Percentiles rank a stretch among this genome's conserved stretches.
phyloP scores from a whole-genome alignment of 2,888 invertebrate species.

The Diplolepis rosae region DNA sequence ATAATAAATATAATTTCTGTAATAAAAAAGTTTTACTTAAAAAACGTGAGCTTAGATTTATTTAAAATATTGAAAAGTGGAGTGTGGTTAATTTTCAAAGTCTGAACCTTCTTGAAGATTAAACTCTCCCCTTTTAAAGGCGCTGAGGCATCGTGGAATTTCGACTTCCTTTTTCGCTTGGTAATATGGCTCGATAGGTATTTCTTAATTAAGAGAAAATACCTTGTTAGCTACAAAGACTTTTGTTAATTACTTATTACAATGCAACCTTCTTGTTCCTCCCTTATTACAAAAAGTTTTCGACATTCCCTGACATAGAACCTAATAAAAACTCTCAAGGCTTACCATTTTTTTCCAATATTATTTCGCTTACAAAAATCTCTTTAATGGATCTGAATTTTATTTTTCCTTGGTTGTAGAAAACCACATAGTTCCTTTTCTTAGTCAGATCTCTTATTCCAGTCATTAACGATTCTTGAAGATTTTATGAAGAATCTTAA shows the following conservation, averaged over 20 bases:
- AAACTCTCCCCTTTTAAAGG: slow-evolving; percentile 61
- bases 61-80: background rate
- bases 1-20: background rate
- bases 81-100: background rate
- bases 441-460: too few species aligned
- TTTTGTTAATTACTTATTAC: slow-evolving; percentile 60
- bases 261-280: slow-evolving; percentile 36
- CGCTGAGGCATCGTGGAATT: slow-evolving; percentile 57
- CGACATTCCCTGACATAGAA: too few species aligned
- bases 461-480: background rate
- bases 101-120: slow-evolving; percentile 50
- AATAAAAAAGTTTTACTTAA: background rate
- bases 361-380: too few species aligned
- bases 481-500: background rate
- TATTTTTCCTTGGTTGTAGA: too few species aligned
- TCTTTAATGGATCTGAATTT: too few species aligned
- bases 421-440: too few species aligned
- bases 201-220: slow-evolving; percentile 62
- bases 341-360: too few species aligned
- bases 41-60: background rate
- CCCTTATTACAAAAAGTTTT: background rate
- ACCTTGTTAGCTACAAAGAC: slow-evolving; percentile 52
- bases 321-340: too few species aligned
- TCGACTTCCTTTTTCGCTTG: slow-evolving; percentile 50
- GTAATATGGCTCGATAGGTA: slow-evolving; percentile 55